phyloP scores from a whole-genome alignment of 1,140 invertebrate genomes.

The Papilio glaucus region DNA sequence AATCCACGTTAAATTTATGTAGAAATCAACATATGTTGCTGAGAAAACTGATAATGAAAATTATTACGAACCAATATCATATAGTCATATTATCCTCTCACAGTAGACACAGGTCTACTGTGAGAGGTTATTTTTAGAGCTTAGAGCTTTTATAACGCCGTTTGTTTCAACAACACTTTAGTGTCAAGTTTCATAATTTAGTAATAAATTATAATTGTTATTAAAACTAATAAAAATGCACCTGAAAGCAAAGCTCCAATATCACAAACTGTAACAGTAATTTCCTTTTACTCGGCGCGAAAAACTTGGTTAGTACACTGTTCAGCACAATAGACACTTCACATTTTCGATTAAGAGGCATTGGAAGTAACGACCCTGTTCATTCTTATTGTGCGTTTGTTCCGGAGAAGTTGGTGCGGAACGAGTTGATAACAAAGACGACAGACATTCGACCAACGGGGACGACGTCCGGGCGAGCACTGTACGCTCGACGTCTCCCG shows the following conservation, averaged over 20 bases:
- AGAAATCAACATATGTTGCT: too few species aligned
- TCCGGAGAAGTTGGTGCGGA: slow-evolving; percentile 61
- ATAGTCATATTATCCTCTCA: too few species aligned
- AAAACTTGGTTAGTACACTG: slow-evolving; percentile 28
- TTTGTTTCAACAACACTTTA: neutral
- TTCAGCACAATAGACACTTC: slow-evolving; percentile 51
- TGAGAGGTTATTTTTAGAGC: neutral
- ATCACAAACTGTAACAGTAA: neutral
- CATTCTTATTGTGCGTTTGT: slow-evolving; percentile 54
- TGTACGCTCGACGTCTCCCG: slow-evolving; percentile 45
- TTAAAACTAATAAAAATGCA: neutral
- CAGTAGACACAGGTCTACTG: too few species aligned
- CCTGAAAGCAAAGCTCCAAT: neutral
- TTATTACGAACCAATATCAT: too few species aligned
- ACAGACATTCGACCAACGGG: slow-evolving; percentile 42
- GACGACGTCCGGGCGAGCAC: slow-evolving; percentile 60
- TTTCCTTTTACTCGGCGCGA: neutral
- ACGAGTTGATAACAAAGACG: slow-evolving; percentile 19
- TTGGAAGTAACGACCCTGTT: slow-evolving; percentile 49
- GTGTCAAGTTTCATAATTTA: neutral
- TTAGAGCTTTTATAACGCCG: neutral
- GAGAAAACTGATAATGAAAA: too few species aligned
- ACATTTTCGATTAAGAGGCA: slow-evolving; percentile 53
- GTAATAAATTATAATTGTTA: neutral
- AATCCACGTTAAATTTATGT: too few species aligned